Percentiles rank a stretch among this genome's conserved stretches.
These are phyloP conservation scores for Sarcophaga subvicina DNA, from an alignment of 2,888 invertebrate genomes.

Conservation along the genomic window DNA sequence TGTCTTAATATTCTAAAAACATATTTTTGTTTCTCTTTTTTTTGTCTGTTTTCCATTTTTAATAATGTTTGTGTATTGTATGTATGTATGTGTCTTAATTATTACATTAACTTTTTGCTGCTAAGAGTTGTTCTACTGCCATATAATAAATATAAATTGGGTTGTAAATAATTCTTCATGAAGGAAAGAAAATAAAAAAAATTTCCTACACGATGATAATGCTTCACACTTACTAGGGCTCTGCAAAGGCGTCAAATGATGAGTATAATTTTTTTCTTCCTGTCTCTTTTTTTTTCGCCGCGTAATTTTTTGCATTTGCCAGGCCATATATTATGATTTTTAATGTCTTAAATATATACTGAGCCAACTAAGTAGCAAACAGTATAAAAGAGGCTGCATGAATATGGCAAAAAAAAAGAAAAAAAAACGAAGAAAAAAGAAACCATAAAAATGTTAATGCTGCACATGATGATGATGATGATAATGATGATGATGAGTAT, in stretches of 20 bases:
- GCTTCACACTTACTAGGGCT: too few relatives aligned
- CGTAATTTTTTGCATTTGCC: conserved; percentile 18
- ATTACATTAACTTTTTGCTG: background rate
- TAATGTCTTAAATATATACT: conserved; percentile 35
- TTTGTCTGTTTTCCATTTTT: background rate
- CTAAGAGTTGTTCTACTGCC: too few relatives aligned
- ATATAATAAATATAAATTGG: too few relatives aligned
- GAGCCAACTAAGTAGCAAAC: background rate
- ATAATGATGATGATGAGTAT: conserved; percentile 42
- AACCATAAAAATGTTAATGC: background rate
- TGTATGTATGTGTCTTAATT: background rate
- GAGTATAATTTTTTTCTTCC: background rate
- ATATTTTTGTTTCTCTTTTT: conserved; percentile 28
- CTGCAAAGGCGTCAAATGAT: too few relatives aligned
- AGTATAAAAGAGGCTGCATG: background rate
- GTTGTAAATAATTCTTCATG: too few relatives aligned
- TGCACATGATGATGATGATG: conserved; percentile 16
- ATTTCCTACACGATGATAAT: too few relatives aligned
- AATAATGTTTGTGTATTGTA: background rate
- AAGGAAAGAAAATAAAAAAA: too few relatives aligned
- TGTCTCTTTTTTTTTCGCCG: too few relatives aligned
- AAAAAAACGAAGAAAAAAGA: too few relatives aligned
- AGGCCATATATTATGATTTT: conserved; percentile 48
- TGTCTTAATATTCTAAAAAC: conserved; percentile 62
- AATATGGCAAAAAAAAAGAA: background rate